Percentiles rank a stretch among this genome's conserved stretches.
Evolutionary conservation across 1,140 invertebrate genomes (phyloP).

Genomic region (Trichonephila clavipes): DNA sequence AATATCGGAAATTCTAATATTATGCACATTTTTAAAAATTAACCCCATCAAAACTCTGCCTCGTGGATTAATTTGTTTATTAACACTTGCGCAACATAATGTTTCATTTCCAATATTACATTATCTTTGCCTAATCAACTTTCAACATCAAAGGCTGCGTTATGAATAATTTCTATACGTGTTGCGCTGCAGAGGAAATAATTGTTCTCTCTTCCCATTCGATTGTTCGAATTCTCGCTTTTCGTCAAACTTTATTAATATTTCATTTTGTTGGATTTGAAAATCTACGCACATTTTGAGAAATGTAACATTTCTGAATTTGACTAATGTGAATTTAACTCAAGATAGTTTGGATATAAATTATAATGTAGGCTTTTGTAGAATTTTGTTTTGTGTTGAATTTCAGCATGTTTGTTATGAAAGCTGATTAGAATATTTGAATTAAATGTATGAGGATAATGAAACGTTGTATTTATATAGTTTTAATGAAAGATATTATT

Average conservation of each 20-base stretch:
- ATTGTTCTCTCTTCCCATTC: neutral
- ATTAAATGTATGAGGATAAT: neutral
- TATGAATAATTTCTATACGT: neutral
- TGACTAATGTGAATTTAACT: neutral
- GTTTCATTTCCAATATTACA: neutral
- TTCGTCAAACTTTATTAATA: neutral
- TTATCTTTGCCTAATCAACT: neutral
- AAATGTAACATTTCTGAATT: neutral
- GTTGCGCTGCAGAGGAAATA: neutral
- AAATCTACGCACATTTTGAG: neutral
- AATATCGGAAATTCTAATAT: too few relatives aligned
- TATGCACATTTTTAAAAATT: too few relatives aligned
- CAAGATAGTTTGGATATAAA: neutral
- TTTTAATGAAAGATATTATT: too few relatives aligned
- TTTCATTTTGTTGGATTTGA: neutral
- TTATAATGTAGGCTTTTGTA: neutral
- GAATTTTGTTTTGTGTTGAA: neutral
- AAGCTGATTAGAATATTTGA: neutral
- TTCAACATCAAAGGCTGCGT: neutral
- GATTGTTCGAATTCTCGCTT: constrained; percentile 18
- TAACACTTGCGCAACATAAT: neutral
- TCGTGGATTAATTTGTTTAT: neutral
- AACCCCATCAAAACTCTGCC: too few relatives aligned
- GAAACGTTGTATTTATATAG: neutral
- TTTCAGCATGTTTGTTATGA: neutral